Percentiles rank a stretch among this genome's conserved stretches.
Evolutionary conservation across 2,797 vertebrate genomes (phyloP).

Genomic region (Mycteria americana): DNA sequence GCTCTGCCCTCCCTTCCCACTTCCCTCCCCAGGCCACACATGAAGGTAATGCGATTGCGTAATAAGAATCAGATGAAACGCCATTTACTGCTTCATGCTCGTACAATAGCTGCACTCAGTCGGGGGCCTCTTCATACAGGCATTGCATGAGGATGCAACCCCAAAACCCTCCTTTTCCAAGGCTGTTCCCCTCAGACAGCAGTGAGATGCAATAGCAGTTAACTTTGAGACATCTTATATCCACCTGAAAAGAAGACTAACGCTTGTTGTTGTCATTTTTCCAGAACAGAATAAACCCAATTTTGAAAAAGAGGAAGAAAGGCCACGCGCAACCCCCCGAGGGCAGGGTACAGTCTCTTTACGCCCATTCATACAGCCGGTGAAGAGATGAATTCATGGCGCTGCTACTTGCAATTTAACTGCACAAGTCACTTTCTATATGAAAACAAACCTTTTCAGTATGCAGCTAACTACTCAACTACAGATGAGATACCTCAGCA

Average conservation of each 20-base stretch:
- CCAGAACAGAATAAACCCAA: not conserved
- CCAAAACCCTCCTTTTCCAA: not conserved
- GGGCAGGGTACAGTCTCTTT: not conserved
- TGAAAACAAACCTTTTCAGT: not conserved
- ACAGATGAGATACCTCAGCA: not conserved
- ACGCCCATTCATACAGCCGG: not conserved
- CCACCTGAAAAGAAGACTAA: not conserved
- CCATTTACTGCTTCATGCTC: not conserved
- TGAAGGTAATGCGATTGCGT: not conserved
- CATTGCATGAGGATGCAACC: not conserved
- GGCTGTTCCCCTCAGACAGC: not conserved
- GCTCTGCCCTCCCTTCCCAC: not conserved
- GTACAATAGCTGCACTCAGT: not conserved
- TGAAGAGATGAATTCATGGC: not conserved
- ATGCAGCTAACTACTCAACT: not conserved
- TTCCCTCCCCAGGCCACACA: slow-evolving; percentile 37
- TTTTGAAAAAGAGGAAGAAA: not conserved
- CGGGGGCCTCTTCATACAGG: not conserved
- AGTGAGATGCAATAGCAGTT: not conserved
- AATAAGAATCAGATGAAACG: slow-evolving; percentile 32
- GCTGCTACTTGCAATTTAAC: not conserved
- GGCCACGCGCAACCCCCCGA: not conserved
- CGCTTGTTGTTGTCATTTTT: not conserved
- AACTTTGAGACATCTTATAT: not conserved
- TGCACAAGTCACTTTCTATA: not conserved